Conservation (phyloP, 2,113 vertebrate species). For the Melanotaenia duboulayi region DNA sequence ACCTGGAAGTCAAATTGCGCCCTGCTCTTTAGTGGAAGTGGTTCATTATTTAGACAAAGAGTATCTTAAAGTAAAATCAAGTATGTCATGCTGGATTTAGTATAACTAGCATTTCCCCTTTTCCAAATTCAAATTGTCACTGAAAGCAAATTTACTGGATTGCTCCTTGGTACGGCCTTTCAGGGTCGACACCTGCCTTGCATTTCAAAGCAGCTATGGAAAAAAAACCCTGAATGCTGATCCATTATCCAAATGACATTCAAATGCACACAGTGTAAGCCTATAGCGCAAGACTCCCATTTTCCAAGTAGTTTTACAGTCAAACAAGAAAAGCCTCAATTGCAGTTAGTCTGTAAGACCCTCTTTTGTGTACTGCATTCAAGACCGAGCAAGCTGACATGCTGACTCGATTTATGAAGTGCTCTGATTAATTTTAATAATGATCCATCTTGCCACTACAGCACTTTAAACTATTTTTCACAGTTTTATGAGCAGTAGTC, state of each 20-base stretch:
- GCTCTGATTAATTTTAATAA: slow-evolving; percentile 62
- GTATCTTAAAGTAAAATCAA: slow-evolving; percentile 46
- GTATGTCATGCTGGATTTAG: slow-evolving; percentile 54
- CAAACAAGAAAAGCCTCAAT: slow-evolving; percentile 55
- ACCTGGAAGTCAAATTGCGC: slow-evolving; percentile 36
- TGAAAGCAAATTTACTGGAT: slow-evolving; percentile 50
- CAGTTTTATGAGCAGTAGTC: slow-evolving; percentile 13
- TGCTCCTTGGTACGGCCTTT: slow-evolving; percentile 16
- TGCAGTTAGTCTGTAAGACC: slow-evolving; percentile 36
- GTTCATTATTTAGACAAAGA: slow-evolving; percentile 53
- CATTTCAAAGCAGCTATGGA: slow-evolving; percentile 60
- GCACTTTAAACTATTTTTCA: slow-evolving; percentile 38
- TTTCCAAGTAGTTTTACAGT: slow-evolving; percentile 55
- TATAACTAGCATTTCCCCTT: slow-evolving; percentile 52
- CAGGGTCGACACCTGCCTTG: slow-evolving; percentile 46
- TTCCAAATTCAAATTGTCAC: slow-evolving; percentile 58
- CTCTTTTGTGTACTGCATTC: slow-evolving; percentile 27
- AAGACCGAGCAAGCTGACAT: slow-evolving; percentile 40
- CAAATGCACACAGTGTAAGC: slow-evolving; percentile 51
- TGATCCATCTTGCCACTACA: slow-evolving; percentile 38
- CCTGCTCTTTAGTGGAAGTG: slow-evolving; percentile 21
- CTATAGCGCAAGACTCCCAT: slow-evolving; percentile 42
- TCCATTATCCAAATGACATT: slow-evolving; percentile 71
- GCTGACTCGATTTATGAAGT: slow-evolving; percentile 36
- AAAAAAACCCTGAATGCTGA: slow-evolving; percentile 28